Evolutionary conservation across 2,797 vertebrate genomes (phyloP).

Genomic region (Pangasius djambal): DNA sequence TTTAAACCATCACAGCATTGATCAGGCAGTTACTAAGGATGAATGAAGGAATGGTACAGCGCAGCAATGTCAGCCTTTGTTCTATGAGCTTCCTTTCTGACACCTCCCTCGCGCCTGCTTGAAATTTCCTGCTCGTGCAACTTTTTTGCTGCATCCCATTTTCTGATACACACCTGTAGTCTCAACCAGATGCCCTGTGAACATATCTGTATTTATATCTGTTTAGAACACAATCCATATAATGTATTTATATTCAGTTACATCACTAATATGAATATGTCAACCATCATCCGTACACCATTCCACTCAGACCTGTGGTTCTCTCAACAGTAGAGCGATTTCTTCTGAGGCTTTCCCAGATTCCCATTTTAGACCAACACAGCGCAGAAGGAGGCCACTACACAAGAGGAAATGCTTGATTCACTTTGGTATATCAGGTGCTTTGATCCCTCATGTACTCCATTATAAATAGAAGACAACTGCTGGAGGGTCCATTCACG

Average conservation of each 20-base stretch:
- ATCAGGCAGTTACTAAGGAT: background rate
- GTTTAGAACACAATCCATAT: background rate
- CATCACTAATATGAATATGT: background rate
- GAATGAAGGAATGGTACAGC: background rate
- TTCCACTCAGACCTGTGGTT: conserved; percentile 28
- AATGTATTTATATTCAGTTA: background rate
- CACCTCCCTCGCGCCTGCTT: background rate
- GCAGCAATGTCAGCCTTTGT: background rate
- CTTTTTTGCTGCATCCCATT: background rate
- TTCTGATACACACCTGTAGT: background rate
- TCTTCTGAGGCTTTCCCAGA: conserved; percentile 71
- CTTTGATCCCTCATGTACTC: conserved; percentile 68
- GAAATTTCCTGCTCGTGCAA: background rate
- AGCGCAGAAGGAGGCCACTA: conserved; percentile 65
- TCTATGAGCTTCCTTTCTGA: background rate
- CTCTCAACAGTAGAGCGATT: conserved; percentile 60
- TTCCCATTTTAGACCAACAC: conserved; percentile 67
- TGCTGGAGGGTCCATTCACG: conserved; percentile 60
- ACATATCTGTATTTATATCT: background rate
- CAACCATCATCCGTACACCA: conserved; percentile 39
- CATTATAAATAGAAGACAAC: conserved; percentile 73
- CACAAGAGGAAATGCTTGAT: conserved; percentile 64
- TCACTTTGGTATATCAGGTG: conserved; percentile 75
- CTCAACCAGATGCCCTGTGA: background rate
- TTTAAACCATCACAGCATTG: background rate